Percentiles rank a stretch among this genome's conserved stretches.
Evolutionary conservation across 2,888 invertebrate genomes (phyloP).

Genomic region (Lucinisca nassula): DNA sequence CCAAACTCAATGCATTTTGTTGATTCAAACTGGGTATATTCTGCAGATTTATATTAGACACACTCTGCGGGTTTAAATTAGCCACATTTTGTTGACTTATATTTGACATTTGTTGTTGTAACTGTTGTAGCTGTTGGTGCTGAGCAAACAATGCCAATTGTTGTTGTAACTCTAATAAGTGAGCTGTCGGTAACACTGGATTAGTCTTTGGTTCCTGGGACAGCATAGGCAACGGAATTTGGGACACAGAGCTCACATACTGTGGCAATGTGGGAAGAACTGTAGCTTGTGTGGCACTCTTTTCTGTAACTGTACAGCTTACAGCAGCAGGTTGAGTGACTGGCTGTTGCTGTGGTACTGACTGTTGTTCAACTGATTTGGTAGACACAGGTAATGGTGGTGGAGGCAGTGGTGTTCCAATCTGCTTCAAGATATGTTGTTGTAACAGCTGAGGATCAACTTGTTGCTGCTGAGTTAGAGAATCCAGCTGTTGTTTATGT

Average conservation of each 20-base stretch:
- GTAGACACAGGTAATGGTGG: neutral
- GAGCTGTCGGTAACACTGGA: neutral
- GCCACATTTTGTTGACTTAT: neutral
- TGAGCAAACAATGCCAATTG: neutral
- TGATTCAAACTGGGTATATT: neutral
- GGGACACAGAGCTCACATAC: neutral
- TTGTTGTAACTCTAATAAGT: neutral
- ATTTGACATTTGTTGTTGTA: neutral
- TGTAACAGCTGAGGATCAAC: slow-evolving; percentile 52
- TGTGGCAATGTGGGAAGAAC: neutral
- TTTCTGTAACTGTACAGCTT: neutral
- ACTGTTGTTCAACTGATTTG: neutral
- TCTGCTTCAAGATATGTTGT: neutral
- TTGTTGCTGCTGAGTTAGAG: slow-evolving; percentile 7
- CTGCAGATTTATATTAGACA: neutral
- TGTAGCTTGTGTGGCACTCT: neutral
- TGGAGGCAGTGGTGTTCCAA: neutral
- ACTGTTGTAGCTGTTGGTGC: neutral
- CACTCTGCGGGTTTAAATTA: neutral
- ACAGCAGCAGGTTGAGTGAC: neutral
- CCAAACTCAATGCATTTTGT: no score
- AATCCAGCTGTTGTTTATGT: slow-evolving; percentile 25
- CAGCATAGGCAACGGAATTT: neutral
- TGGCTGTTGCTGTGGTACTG: neutral
- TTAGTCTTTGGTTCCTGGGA: neutral